Evolutionary conservation across 2,888 invertebrate genomes (phyloP).

Genomic region (Euplexia lucipara): DNA sequence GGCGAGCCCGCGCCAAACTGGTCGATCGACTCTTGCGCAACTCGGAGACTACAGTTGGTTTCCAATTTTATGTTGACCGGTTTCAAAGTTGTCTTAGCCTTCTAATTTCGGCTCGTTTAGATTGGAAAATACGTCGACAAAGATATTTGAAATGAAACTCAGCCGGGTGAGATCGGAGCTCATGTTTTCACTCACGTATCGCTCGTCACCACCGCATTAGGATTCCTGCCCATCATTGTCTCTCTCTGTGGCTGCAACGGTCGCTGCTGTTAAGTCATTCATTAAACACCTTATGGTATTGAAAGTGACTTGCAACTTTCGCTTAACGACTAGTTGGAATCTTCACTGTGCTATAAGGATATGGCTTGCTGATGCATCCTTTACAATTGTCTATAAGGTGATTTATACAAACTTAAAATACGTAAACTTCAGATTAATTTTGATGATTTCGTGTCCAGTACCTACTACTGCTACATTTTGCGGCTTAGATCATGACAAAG

Average conservation of each 20-base stretch:
- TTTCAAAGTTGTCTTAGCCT: conserved; percentile 89
- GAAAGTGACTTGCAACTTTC: conserved; percentile 60
- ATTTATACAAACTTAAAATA: conserved; percentile 28
- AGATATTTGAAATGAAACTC: conserved; percentile 73
- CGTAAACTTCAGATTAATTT: conserved; percentile 22
- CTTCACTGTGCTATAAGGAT: conserved; percentile 9
- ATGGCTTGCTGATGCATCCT: conserved; percentile 23
- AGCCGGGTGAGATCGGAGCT: conserved; percentile 66
- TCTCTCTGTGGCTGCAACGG: background rate
- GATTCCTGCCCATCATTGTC: conserved; percentile 68
- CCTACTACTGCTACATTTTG: background rate
- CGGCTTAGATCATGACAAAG: background rate
- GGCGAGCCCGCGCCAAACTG: conserved; percentile 82
- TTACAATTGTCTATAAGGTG: conserved; percentile 13
- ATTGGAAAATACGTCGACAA: conserved; percentile 87
- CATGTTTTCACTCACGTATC: conserved; percentile 71
- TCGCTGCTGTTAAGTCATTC: conserved; percentile 64
- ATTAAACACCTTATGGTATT: conserved; percentile 69
- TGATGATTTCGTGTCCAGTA: conserved; percentile 17
- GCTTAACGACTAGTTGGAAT: conserved; percentile 18
- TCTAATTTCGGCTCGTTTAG: conserved; percentile 91
- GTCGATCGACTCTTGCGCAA: conserved; percentile 89
- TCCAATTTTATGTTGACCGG: conserved; percentile 91
- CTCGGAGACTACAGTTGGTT: conserved; percentile 88
- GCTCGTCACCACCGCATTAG: conserved; percentile 60